These are phyloP conservation scores for Rotaria macrura DNA, from an alignment of 2,888 invertebrate genomes.

Conservation along the genomic window DNA sequence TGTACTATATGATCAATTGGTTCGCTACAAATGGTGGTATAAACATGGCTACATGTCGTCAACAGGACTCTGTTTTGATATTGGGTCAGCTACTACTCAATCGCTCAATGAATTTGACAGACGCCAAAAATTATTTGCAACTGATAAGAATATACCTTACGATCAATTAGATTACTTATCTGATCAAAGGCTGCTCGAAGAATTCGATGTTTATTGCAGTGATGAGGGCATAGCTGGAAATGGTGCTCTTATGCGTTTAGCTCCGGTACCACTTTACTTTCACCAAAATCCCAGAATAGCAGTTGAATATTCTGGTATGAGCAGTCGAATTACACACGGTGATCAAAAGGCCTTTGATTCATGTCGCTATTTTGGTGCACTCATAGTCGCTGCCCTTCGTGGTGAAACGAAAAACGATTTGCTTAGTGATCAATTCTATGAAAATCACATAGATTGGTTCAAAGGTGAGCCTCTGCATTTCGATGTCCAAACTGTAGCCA, in stretches of 20 bases:
- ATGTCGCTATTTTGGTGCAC: neutral
- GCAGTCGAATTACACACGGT: neutral
- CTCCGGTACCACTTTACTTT: neutral
- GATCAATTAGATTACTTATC: neutral
- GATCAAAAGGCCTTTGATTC: neutral
- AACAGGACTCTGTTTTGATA: neutral
- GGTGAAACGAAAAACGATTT: neutral
- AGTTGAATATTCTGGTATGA: neutral
- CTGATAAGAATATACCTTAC: neutral
- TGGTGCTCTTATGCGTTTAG: neutral
- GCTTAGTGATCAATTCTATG: neutral
- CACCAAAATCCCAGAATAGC: neutral
- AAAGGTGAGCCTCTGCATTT: neutral
- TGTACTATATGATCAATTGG: neutral
- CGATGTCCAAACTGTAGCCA: neutral
- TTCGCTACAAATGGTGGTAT: neutral
- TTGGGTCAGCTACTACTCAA: neutral
- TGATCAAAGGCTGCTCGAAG: neutral
- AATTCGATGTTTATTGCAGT: neutral
- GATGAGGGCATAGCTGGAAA: neutral
- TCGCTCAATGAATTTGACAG: neutral
- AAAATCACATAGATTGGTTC: neutral
- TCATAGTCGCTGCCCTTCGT: neutral
- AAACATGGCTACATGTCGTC: neutral
- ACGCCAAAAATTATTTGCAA: neutral